phyloP scores from a whole-genome alignment of 2,888 invertebrate genomes.

The Watsonalla cultraria region DNA sequence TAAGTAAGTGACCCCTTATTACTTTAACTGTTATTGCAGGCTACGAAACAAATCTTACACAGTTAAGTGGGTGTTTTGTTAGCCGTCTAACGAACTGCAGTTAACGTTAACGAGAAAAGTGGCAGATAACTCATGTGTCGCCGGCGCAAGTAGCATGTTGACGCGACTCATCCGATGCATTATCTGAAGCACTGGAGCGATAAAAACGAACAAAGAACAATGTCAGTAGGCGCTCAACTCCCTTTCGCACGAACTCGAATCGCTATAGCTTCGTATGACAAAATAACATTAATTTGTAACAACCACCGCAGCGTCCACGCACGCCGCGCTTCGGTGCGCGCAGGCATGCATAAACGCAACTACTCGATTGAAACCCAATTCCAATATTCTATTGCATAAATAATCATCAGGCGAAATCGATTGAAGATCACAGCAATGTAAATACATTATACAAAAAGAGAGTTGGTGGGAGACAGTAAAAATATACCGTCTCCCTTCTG shows the following conservation, averaged over 20 bases:
- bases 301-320: constrained; percentile 41
- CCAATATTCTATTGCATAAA: constrained; percentile 57
- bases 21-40: constrained; percentile 23
- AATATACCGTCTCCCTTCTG: constrained; percentile 11
- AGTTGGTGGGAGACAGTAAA: constrained; percentile 11
- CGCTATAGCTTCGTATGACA: constrained; percentile 60
- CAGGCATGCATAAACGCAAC: constrained; percentile 47
- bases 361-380: constrained; percentile 53
- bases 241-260: constrained; percentile 67
- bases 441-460: constrained; percentile 19
- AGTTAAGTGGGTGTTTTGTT: constrained; percentile 52
- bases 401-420: constrained; percentile 59
- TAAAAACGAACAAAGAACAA: constrained; percentile 77
- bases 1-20: constrained; percentile 9
- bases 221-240: constrained; percentile 66
- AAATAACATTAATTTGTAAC: constrained; percentile 61
- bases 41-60: constrained; percentile 46
- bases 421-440: constrained; percentile 38
- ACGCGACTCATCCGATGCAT: constrained; percentile 49
- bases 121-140: constrained; percentile 65
- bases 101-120: constrained; percentile 67
- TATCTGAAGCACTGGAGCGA: constrained; percentile 73
- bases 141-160: constrained; percentile 39
- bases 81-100: constrained; percentile 47
- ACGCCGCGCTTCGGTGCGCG: constrained; percentile 43